These are phyloP conservation scores for Sebastes hubbsi DNA, from an alignment of 2,797 vertebrate genomes.

Conservation along the genomic window DNA sequence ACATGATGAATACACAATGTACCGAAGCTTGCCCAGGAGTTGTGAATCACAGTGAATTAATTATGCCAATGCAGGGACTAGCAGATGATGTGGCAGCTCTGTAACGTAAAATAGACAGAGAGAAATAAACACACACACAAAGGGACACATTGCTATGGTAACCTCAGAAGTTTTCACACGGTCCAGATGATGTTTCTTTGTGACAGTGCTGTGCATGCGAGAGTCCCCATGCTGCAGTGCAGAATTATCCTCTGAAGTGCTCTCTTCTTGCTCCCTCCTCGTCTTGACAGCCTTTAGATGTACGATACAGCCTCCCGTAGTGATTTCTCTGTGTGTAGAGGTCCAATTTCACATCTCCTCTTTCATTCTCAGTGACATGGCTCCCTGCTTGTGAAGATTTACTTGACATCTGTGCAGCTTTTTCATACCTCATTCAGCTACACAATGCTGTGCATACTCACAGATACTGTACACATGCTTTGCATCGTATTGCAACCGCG, in stretches of 20 bases:
- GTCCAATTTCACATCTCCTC: constrained; percentile 54
- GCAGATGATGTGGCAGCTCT: constrained; percentile 53
- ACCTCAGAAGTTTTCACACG: constrained; percentile 75
- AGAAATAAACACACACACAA: constrained; percentile 24
- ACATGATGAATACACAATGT: constrained; percentile 51
- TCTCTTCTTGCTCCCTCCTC: constrained; percentile 33
- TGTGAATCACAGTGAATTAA: constrained; percentile 72
- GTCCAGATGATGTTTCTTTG: constrained; percentile 71
- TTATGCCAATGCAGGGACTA: constrained; percentile 52
- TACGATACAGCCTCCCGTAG: constrained; percentile 32
- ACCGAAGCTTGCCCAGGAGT: constrained; percentile 43
- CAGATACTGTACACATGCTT: neutral
- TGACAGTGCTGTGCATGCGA: constrained; percentile 47
- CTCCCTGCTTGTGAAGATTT: constrained; percentile 46
- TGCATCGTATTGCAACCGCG: neutral
- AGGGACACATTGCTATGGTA: constrained; percentile 67
- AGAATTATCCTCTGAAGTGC: constrained; percentile 64
- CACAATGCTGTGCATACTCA: neutral
- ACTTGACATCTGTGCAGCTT: constrained; percentile 21
- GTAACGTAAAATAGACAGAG: constrained; percentile 10
- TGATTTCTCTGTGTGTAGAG: constrained; percentile 28
- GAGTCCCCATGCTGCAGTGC: constrained; percentile 47
- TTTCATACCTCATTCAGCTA: constrained; percentile 14
- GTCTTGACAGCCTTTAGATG: constrained; percentile 58
- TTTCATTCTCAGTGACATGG: constrained; percentile 22